These are phyloP conservation scores for Leptatherina wallacei DNA, from an alignment of 2,797 vertebrate genomes.

Conservation along the genomic window DNA sequence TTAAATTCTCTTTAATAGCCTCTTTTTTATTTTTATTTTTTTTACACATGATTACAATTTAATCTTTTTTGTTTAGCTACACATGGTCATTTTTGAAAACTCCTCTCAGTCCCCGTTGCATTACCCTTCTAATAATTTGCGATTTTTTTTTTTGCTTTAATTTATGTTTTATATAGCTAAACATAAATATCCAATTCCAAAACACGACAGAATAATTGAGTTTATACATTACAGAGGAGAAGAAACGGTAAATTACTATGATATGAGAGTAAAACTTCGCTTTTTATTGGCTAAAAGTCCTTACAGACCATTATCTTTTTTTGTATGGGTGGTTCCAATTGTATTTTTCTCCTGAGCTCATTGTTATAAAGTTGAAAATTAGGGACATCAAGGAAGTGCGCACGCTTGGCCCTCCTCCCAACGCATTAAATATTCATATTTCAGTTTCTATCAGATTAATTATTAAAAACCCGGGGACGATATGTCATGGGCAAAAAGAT, in stretches of 20 bases:
- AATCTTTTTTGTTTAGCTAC: neutral
- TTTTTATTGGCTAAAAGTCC: neutral
- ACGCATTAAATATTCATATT: slow-evolving; percentile 85
- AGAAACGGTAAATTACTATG: neutral
- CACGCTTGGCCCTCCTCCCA: slow-evolving; percentile 31
- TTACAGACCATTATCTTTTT: neutral
- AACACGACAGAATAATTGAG: too few species aligned
- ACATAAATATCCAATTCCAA: neutral
- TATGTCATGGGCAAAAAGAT: slow-evolving; percentile 83
- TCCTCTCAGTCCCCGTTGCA: neutral
- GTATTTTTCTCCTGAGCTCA: slow-evolving; percentile 70
- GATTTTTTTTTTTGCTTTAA: neutral
- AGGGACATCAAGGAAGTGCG: slow-evolving; percentile 64
- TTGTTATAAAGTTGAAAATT: slow-evolving; percentile 74
- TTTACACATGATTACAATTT: neutral
- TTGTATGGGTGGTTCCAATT: neutral
- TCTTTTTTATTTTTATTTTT: too few species aligned
- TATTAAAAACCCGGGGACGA: slow-evolving; percentile 82
- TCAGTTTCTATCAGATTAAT: slow-evolving; percentile 77
- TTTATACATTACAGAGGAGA: too few species aligned
- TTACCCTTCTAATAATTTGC: neutral
- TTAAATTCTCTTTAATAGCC: neutral
- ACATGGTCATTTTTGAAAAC: neutral
- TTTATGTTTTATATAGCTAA: neutral
- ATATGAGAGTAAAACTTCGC: too few species aligned